Evolutionary conservation across 2,113 vertebrate species (phyloP), one percentile per base, ranked within the genome.

Genomic region (Silurus glanis): DNA sequence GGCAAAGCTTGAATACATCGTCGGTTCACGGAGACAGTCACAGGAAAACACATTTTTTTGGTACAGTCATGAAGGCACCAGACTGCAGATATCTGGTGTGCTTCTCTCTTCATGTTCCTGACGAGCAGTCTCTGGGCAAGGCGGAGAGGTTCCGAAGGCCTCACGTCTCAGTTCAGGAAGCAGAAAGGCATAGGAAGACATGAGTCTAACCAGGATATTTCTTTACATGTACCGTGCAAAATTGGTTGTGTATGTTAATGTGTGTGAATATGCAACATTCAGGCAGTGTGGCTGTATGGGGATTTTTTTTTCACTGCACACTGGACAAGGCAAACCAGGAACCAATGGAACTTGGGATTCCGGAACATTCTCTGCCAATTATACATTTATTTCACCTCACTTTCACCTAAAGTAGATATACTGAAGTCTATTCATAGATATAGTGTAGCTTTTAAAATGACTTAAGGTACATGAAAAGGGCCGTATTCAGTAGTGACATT

Each of bases 181-280:
- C 86, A 84, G 82, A 72, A 89, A 90, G 87, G 87, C 89, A 85
- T 84, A 90, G 87, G 89, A 90, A 90, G 87, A 90, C 89, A 49
- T 49, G 61, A 79, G 71, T 83, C 47, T 67, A 67, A 71, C 75
- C 71, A 45, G 80, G 75, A 17, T 5, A 12, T 47, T 85, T 37
- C 2, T 72, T 66, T 53, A 81, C 6, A 12, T 64, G 69, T 83
- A 56, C n/a, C 84, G 75, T 85, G 84, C 85, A 86, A 86, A 86
- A 37, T 47, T n/a, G 12, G 53, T 17, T 28, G 47, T 78, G 72
- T 85, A 53, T 0, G 66, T 28, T 59, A 25, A 53, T 13, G 49
- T 66, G 53, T 69, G 80, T 76, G 59, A 78, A 80, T 37, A 84
- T 58, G 78, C 56, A 76, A 84, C 67, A 62, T 23, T 82, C 82